These are phyloP conservation scores for Crossocerus cetratus DNA, from an alignment of 2,888 invertebrate species.

Conservation along the genomic window DNA sequence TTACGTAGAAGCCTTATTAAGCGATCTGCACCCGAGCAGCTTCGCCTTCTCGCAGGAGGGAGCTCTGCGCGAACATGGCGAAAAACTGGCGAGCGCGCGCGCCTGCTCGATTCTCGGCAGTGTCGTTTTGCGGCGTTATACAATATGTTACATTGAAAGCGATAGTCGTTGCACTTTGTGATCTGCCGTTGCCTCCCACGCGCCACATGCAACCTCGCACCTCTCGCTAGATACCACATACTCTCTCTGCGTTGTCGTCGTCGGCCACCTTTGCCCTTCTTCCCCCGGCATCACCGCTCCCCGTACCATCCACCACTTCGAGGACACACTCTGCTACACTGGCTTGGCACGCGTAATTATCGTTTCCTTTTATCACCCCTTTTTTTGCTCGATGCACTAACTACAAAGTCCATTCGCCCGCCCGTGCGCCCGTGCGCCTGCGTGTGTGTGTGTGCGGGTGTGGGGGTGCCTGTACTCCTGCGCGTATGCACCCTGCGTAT, in stretches of 20 bases:
- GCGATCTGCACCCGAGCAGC: slow-evolving; percentile 17
- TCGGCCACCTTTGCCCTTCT: slow-evolving; percentile 17
- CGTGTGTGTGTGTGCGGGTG: slow-evolving; percentile 18
- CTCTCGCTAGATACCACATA: slow-evolving; percentile 20
- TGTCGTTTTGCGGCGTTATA: slow-evolving; percentile 56
- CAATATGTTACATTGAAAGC: slow-evolving; percentile 74
- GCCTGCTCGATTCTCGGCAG: slow-evolving; percentile 26
- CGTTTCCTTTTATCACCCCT: slow-evolving; percentile 26
- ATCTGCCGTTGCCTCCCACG: slow-evolving; percentile 42
- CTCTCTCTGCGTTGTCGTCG: slow-evolving; percentile 7
- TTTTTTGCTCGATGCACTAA: slow-evolving; percentile 49
- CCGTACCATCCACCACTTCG: slow-evolving; percentile 3
- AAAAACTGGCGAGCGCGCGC: slow-evolving; percentile 38
- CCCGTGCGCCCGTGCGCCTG: no score
- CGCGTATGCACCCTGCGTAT: slow-evolving; percentile 4
- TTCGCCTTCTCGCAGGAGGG: slow-evolving; percentile 3
- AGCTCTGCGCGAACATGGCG: no score
- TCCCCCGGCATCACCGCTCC: not conserved
- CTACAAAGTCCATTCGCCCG: slow-evolving; percentile 12
- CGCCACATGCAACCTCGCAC: slow-evolving; percentile 20
- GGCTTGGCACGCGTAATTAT: slow-evolving; percentile 66
- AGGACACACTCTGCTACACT: slow-evolving; percentile 52
- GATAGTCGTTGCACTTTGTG: slow-evolving; percentile 71
- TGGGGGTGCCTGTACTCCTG: not conserved
- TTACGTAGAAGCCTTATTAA: slow-evolving; percentile 5